These are phyloP conservation scores for Conger conger DNA, from an alignment of 2,113 vertebrate genomes.

Conservation along the genomic window DNA sequence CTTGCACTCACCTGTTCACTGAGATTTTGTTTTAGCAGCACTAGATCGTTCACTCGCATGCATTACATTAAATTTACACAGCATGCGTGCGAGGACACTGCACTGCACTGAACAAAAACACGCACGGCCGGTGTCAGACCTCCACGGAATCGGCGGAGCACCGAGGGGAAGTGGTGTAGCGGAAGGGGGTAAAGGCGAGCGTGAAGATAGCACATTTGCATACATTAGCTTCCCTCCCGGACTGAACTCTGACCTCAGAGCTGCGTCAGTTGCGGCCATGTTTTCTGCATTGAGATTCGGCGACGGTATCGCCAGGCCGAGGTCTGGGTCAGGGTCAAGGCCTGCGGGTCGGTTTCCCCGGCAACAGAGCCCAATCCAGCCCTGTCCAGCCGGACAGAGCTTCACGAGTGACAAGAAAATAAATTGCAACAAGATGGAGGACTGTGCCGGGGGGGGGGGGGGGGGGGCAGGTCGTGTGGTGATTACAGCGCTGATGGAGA, in stretches of 20 bases:
- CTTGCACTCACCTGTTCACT: no score
- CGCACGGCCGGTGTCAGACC: constrained; percentile 27
- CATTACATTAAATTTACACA: not conserved
- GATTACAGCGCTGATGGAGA: no score
- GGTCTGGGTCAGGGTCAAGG: no score
- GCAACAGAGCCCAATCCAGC: no score
- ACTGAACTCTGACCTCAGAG: not conserved
- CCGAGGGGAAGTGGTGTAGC: not conserved
- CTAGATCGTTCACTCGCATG: not conserved
- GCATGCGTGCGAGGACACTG: constrained; percentile 5
- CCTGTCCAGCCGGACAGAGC: no score
- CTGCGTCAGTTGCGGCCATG: no score
- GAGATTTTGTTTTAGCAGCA: no score
- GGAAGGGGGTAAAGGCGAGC: not conserved
- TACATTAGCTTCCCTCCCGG: not conserved
- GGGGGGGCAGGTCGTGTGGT: not conserved
- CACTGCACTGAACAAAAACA: constrained; percentile 14
- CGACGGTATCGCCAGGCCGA: no score
- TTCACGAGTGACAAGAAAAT: no score
- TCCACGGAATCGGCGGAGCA: constrained; percentile 30
- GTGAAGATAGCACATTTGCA: not conserved
- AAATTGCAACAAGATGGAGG: not conserved
- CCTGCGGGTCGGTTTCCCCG: no score
- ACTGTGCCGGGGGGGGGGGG: not conserved
- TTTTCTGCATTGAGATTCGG: no score